A percentile compares a stretch with the other conserved stretches of the same genome.
phyloP scores from a whole-genome alignment of 2,888 invertebrate genomes.

The Acleris literana region DNA sequence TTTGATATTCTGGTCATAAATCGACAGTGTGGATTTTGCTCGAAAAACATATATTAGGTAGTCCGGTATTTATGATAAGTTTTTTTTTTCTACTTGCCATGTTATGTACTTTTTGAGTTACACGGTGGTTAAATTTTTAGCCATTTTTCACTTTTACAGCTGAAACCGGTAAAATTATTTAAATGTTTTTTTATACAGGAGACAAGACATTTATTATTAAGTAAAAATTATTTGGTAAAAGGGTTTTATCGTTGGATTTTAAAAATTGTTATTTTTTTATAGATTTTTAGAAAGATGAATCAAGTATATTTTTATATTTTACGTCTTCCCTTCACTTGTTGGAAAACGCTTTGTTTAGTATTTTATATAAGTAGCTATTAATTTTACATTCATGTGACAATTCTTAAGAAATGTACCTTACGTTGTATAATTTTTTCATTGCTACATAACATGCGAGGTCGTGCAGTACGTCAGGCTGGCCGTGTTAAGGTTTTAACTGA shows the following conservation, averaged over 20 bases:
- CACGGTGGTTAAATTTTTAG: no score
- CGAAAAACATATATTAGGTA: no score
- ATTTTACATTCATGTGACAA: background rate
- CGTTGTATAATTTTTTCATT: background rate
- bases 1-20: no score
- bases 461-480: no score
- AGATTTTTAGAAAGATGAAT: conserved; percentile 7
- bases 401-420: background rate
- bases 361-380: conserved; percentile 4
- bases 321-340: background rate
- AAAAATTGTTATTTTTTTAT: conserved; percentile 18
- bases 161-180: background rate
- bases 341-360: conserved; percentile 5
- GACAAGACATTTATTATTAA: background rate
- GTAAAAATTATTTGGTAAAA: conserved; percentile 6
- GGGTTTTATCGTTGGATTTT: conserved; percentile 19
- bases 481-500: no score
- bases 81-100: no score
- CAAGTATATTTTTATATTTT: conserved; percentile 17
- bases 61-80: no score
- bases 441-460: no score
- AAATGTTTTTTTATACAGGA: background rate
- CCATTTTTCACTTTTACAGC: no score
- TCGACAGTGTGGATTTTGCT: no score
- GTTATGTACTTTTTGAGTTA: no score